phyloP scores from a whole-genome alignment of 1,140 invertebrate genomes.

The Aporrectodea caliginosa region DNA sequence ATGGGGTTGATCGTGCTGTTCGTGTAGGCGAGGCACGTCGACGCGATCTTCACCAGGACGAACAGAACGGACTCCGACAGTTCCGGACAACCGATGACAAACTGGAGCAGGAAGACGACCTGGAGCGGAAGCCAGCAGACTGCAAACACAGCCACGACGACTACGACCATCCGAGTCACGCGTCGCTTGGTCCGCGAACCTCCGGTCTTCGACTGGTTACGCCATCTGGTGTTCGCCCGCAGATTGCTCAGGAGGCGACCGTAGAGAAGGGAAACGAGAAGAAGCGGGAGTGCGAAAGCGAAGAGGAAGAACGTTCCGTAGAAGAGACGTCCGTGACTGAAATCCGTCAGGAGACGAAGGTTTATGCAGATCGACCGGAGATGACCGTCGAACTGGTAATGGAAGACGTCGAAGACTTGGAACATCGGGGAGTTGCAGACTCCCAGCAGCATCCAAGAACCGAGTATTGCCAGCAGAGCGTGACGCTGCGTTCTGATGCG shows the following conservation, averaged over 20 bases:
- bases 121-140: constrained; percentile 94
- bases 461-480: constrained; percentile 65
- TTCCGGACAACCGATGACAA: too few species aligned
- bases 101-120: constrained; percentile 58
- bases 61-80: too few species aligned
- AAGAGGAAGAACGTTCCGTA: constrained; percentile 56
- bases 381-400: constrained; percentile 61
- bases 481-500: constrained; percentile 78
- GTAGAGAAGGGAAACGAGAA: constrained; percentile 82
- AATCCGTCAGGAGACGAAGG: constrained; percentile 5
- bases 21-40: too few species aligned
- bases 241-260: constrained; percentile 78
- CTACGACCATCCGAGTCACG: constrained; percentile 87
- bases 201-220: constrained; percentile 64
- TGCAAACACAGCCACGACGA: constrained; percentile 89
- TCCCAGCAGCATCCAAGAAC: constrained; percentile 73
- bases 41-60: too few species aligned
- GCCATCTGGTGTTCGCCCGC: constrained; percentile 52
- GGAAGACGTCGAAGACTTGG: constrained; percentile 69
- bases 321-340: constrained; percentile 37
- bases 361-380: constrained; percentile 49
- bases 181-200: constrained; percentile 73
- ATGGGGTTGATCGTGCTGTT: too few species aligned
- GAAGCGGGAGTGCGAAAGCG: constrained; percentile 56
- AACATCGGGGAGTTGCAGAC: constrained; percentile 69